These are phyloP conservation scores for Linhomoeus sp. DNA, from an alignment of 2,888 invertebrate species.

Conservation along the genomic window DNA sequence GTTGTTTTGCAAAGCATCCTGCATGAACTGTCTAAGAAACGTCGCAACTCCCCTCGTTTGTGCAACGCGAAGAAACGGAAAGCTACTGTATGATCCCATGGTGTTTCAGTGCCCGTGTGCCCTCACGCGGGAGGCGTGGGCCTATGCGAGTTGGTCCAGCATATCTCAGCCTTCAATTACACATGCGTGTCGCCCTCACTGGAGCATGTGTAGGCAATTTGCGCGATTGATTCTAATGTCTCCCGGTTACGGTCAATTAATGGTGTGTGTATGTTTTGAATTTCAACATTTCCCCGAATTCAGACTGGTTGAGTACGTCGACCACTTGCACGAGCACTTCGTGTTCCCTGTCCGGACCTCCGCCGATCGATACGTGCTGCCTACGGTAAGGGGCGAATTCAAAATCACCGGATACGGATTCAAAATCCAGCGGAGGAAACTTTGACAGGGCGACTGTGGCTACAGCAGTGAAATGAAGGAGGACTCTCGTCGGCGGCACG, in stretches of 20 bases:
- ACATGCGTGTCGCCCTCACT: slow-evolving; percentile 48
- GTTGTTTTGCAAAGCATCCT: too few species aligned
- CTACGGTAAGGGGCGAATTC: neutral
- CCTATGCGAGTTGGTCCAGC: slow-evolving; percentile 78
- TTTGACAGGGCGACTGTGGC: too few species aligned
- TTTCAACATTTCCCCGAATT: neutral
- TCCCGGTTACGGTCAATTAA: neutral
- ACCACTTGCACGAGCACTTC: slow-evolving; percentile 76
- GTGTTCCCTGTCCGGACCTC: slow-evolving; percentile 47
- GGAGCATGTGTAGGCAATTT: slow-evolving; percentile 37
- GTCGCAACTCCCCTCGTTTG: too few species aligned
- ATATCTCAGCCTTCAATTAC: slow-evolving; percentile 71
- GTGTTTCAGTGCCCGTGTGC: slow-evolving; percentile 64
- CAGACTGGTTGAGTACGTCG: slow-evolving; percentile 61
- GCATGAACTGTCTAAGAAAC: too few species aligned
- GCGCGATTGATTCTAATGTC: neutral
- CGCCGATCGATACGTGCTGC: slow-evolving; percentile 35
- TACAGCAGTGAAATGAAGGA: slow-evolving; percentile 59
- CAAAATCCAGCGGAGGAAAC: too few species aligned
- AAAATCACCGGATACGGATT: too few species aligned
- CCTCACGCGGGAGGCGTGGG: slow-evolving; percentile 89
- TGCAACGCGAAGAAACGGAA: too few species aligned
- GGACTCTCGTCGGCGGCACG: too few species aligned
- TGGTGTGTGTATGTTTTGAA: neutral
- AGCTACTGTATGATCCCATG: too few species aligned